Evolutionary conservation across 2,113 vertebrate genomes (phyloP).

Genomic region (Rhinogobius similis): DNA sequence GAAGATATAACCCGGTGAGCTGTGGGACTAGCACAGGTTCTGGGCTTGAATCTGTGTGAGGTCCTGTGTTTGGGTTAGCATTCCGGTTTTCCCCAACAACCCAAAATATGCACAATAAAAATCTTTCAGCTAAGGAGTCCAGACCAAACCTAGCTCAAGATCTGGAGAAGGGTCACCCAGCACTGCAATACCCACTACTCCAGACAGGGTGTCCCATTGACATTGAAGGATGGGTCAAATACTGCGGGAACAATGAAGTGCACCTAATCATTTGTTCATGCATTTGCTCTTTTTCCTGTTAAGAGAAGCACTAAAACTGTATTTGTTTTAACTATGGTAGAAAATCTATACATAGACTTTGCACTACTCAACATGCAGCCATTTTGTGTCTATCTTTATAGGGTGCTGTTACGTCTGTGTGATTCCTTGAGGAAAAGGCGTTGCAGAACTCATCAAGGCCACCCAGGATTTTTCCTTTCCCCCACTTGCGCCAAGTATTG

Average conservation of each 20-base stretch:
- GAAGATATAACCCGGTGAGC: too few species aligned
- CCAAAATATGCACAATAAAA: conserved; percentile 30
- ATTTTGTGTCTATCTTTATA: conserved; percentile 65
- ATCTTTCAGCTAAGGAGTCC: background rate
- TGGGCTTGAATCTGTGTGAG: too few species aligned
- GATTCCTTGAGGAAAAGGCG: conserved; percentile 71
- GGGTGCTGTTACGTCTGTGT: conserved; percentile 68
- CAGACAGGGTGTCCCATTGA: too few species aligned
- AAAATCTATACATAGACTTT: background rate
- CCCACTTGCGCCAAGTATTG: conserved; percentile 73
- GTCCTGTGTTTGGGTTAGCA: too few species aligned
- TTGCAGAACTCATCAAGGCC: conserved; percentile 76
- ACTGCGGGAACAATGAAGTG: too few species aligned
- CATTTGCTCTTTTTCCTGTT: background rate
- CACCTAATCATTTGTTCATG: background rate
- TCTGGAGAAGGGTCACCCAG: background rate
- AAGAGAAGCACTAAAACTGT: background rate
- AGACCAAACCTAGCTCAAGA: background rate
- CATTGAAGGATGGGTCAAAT: too few species aligned
- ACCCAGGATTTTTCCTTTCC: conserved; percentile 73
- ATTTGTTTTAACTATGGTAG: background rate
- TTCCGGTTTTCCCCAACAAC: conserved; percentile 25
- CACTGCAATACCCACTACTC: too few species aligned
- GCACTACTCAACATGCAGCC: conserved; percentile 49
- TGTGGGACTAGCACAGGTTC: too few species aligned